Evolutionary conservation across 2,113 vertebrate genomes (phyloP).

Genomic region (Tyrannus savana): DNA sequence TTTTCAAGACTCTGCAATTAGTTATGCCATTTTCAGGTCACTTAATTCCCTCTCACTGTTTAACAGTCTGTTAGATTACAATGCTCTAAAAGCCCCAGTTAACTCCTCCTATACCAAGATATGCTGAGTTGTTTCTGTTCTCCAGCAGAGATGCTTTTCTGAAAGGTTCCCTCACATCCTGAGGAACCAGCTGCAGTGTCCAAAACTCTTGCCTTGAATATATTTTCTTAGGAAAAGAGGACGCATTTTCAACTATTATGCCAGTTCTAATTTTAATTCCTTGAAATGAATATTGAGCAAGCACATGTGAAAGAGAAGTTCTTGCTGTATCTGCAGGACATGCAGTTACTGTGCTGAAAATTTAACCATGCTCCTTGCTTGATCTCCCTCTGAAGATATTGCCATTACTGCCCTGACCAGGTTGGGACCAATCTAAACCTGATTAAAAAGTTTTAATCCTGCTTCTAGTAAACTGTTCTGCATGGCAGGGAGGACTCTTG

Average conservation of each 20-base stretch:
- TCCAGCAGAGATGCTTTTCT: background rate
- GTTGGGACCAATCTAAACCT: background rate
- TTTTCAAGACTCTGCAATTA: slow-evolving; percentile 75
- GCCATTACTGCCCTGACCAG: background rate
- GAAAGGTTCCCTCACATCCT: background rate
- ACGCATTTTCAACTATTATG: background rate
- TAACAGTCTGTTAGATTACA: slow-evolving; percentile 74
- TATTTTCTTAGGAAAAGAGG: background rate
- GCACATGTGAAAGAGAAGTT: background rate
- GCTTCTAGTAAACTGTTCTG: background rate
- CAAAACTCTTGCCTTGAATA: background rate
- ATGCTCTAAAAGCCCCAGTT: slow-evolving; percentile 62
- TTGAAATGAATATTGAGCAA: background rate
- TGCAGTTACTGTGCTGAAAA: background rate
- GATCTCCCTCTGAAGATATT: background rate
- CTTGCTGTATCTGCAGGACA: background rate
- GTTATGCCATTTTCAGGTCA: slow-evolving; percentile 80
- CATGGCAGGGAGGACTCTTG: background rate
- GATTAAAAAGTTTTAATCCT: background rate
- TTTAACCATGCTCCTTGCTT: background rate
- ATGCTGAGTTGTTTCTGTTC: slow-evolving; percentile 26
- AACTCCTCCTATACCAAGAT: slow-evolving; percentile 50
- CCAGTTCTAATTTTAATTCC: background rate
- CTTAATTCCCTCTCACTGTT: slow-evolving; percentile 77
- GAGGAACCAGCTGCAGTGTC: background rate